Base-by-base conservation (phyloP, 2,888 invertebrate genomes). In the Microdon myrmicae region DNA sequence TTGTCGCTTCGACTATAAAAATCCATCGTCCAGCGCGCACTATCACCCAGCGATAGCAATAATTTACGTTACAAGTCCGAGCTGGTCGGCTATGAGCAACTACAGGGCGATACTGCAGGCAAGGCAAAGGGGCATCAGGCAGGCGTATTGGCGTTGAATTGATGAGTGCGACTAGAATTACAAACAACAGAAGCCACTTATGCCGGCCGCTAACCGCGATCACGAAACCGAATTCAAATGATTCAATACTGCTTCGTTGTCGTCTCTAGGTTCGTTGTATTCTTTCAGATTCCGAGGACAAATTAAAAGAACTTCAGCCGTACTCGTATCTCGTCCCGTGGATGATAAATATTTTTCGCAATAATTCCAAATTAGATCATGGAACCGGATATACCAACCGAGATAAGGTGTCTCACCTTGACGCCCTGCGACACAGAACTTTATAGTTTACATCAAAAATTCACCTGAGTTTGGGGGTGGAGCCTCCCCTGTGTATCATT, bases 151-250 rank as follows among this genome's bases (percentile, higher is more conserved):
- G n/a, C n/a, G n/a, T n/a, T n/a, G n/a, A n/a, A n/a, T n/a, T n/a
- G n/a, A n/a, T 9, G 60, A 60, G 41, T 47, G 56, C 51, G 58
- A 47, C 58, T 51, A 58, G 64, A 64, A 64, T 64, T 38, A 53
- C 32, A 64, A 64, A 17, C 51, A 64, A 51, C 56, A 41, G 49
- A 35, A 28, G 35, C 10, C 7, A 8, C 19, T 23, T 7, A 45
- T 29, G 34, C 32, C 35, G 49, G 43, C 26, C 48, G 45, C 34
- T 17, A 17, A 14, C 9, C 7, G 19, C 25, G 37, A 26, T 32
- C 28, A 3, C 14, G 41, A 23, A 8, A 14, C 13, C 17, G 34
- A 44, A 16, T n/a, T n/a, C n/a, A n/a, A n/a, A n/a, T n/a, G n/a
- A n/a, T n/a, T n/a, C n/a, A n/a, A n/a, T n/a, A n/a, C n/a, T n/a